A percentile compares a stretch with the other conserved stretches of the same genome.
Evolutionary conservation across 2,888 invertebrate species (phyloP).

Genomic region (Pedicia rivosa): DNA sequence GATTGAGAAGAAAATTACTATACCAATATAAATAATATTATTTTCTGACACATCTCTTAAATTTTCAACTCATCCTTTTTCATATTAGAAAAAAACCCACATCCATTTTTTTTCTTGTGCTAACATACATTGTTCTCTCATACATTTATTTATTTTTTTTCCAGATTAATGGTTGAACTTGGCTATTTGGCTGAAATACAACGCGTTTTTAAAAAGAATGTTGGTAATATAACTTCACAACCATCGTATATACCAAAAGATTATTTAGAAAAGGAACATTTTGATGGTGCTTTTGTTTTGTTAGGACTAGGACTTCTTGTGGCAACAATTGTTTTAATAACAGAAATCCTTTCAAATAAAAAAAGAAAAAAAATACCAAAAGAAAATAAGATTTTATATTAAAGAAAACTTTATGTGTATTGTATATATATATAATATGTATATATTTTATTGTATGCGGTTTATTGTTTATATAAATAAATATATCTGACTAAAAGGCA

Average conservation of each 20-base stretch:
- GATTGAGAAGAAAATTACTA: too few relatives aligned
- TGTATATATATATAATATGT: too few relatives aligned
- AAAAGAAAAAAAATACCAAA: too few relatives aligned
- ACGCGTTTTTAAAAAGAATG: background rate
- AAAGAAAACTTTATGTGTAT: too few relatives aligned
- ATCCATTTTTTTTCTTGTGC: background rate
- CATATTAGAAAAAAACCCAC: background rate
- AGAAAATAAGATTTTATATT: too few relatives aligned
- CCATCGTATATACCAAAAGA: background rate
- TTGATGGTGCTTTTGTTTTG: constrained; percentile 7
- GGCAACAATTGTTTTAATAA: background rate
- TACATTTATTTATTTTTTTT: background rate
- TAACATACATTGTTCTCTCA: too few relatives aligned
- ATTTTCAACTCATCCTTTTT: too few relatives aligned
- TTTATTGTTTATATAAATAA: too few relatives aligned
- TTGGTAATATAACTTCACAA: constrained; percentile 3
- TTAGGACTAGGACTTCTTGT: constrained; percentile 4
- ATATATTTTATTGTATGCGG: too few relatives aligned
- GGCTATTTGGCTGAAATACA: constrained; percentile 6
- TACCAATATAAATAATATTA: too few relatives aligned
- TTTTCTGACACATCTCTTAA: too few relatives aligned
- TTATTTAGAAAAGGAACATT: constrained; percentile 7
- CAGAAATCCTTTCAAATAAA: constrained; percentile 1
- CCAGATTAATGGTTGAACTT: constrained; percentile 9
- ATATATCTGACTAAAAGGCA: too few relatives aligned